These are phyloP conservation scores for Pangasianodon hypophthalmus DNA, from an alignment of 2,113 vertebrate species.

Conservation along the genomic window DNA sequence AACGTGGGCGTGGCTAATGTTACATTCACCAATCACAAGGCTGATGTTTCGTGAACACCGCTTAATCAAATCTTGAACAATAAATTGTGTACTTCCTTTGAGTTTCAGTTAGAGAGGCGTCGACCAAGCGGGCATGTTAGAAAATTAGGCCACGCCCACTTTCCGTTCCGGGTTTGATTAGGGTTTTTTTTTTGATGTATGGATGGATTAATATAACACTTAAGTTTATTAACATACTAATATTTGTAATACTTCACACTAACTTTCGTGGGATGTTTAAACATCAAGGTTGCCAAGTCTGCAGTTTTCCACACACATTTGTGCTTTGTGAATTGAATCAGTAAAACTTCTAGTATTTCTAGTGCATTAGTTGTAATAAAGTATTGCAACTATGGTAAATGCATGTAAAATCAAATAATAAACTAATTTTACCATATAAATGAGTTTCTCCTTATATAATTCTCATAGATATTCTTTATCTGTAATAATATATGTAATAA, in stretches of 20 bases:
- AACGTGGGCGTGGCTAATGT: neutral
- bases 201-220: neutral
- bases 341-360: neutral
- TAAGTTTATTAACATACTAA: neutral
- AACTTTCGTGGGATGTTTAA: neutral
- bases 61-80: neutral
- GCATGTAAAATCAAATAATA: neutral
- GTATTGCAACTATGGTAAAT: neutral
- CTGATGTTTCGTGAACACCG: neutral
- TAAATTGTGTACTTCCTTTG: neutral
- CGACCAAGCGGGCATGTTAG: accelerated
- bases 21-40: neutral
- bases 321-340: neutral
- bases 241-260: neutral
- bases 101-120: neutral
- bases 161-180: neutral
- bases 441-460: too few relatives aligned
- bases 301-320: neutral
- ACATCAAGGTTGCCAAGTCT: neutral
- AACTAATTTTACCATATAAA: neutral
- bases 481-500: neutral
- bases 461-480: neutral
- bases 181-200: neutral
- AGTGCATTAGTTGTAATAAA: too few relatives aligned
- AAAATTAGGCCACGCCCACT: neutral